These are phyloP conservation scores for Silurus lanzhouensis DNA, from an alignment of 2,797 vertebrate genomes.

Conservation along the genomic window DNA sequence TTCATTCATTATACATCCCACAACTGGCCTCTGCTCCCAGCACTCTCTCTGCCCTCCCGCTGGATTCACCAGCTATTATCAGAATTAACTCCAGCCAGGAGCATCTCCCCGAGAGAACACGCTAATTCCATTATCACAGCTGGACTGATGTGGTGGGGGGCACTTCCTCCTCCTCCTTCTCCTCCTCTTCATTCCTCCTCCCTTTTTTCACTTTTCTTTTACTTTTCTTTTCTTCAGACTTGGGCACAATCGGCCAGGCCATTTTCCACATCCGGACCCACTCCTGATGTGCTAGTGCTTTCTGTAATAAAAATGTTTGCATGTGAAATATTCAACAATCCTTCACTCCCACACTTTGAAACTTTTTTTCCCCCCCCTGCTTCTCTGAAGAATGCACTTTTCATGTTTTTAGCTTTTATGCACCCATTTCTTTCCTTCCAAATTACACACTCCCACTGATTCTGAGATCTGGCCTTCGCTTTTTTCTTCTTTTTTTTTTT, in stretches of 20 bases:
- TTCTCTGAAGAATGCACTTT: slow-evolving; percentile 56
- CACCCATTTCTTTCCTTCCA: slow-evolving; percentile 27
- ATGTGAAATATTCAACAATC: slow-evolving; percentile 75
- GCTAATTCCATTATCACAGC: slow-evolving; percentile 84
- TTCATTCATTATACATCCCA: slow-evolving; percentile 78
- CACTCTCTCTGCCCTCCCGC: slow-evolving; percentile 34
- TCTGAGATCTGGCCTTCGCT: not conserved
- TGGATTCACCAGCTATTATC: slow-evolving; percentile 77
- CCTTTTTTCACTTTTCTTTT: not conserved
- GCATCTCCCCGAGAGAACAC: slow-evolving; percentile 76
- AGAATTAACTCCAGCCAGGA: slow-evolving; percentile 81
- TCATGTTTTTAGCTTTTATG: slow-evolving; percentile 49
- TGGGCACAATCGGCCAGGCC: slow-evolving; percentile 24
- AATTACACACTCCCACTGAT: not conserved
- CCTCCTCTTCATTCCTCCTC: slow-evolving; percentile 44
- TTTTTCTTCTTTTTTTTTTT: not conserved
- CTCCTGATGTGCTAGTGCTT: slow-evolving; percentile 65
- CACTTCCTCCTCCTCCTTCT: slow-evolving; percentile 62
- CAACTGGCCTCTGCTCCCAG: slow-evolving; percentile 62
- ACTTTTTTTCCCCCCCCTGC: slow-evolving; percentile 57
- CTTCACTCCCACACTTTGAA: slow-evolving; percentile 61
- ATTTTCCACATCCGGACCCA: slow-evolving; percentile 63
- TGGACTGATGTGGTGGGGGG: slow-evolving; percentile 70
- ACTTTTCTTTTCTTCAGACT: not conserved
- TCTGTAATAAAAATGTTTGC: slow-evolving; percentile 64